Evolutionary conservation across 2,113 vertebrate species (phyloP).

Genomic region (Xiphophorus maculatus): DNA sequence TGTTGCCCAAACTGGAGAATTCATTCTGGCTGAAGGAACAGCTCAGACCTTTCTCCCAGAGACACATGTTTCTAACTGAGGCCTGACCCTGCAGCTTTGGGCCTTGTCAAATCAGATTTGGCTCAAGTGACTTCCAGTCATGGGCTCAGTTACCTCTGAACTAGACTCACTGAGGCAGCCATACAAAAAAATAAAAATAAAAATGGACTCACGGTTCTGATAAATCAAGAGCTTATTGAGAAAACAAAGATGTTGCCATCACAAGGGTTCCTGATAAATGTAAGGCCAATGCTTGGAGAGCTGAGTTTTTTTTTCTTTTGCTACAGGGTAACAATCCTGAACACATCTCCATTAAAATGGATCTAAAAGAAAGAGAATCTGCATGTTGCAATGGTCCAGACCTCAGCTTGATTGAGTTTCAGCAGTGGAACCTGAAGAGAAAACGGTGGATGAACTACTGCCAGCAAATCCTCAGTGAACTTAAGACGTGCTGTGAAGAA

Average conservation of each 20-base stretch:
- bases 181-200: conserved; percentile 13
- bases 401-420: not conserved
- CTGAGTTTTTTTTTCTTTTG: not conserved
- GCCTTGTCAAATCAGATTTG: conserved; percentile 70
- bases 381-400: not conserved
- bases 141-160: conserved; percentile 45
- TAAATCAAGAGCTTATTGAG: conserved; percentile 45
- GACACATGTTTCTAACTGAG: conserved; percentile 60
- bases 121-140: conserved; percentile 48
- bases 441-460: not conserved
- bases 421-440: not conserved
- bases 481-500: not conserved
- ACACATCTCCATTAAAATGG: not conserved
- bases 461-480: not conserved
- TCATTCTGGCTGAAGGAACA: conserved; percentile 41
- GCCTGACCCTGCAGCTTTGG: conserved; percentile 56
- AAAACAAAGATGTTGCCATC: conserved; percentile 22
- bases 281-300: not conserved
- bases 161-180: conserved; percentile 28
- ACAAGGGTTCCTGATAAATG: not conserved
- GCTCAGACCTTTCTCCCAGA: conserved; percentile 29
- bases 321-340: not conserved
- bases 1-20: conserved; percentile 63
- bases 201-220: conserved; percentile 21
- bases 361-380: not conserved